A percentile compares a stretch with the other conserved stretches of the same genome.
phyloP scores from a whole-genome alignment of 2,113 vertebrate genomes.

The Mastomys coucha region DNA sequence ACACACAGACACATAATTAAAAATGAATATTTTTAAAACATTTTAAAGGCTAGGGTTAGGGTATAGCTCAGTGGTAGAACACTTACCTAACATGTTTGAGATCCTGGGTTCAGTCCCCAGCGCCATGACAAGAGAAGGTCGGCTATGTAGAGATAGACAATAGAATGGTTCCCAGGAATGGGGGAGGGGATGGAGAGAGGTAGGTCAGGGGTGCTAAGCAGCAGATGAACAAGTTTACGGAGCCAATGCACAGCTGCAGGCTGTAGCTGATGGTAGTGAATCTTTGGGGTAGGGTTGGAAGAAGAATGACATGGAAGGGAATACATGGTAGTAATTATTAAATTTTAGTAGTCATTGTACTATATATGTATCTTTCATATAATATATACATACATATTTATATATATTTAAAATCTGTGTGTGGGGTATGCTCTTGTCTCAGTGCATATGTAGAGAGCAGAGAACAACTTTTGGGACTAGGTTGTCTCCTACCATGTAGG shows the following conservation, averaged over 20 bases:
- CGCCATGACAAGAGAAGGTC: neutral
- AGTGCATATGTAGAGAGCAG: neutral
- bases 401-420: neutral
- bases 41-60: neutral
- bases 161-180: neutral
- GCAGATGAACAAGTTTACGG: neutral
- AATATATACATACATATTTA: no score
- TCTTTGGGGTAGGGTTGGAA: no score
- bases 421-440: neutral
- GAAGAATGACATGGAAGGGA: no score
- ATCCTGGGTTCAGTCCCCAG: neutral
- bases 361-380: neutral
- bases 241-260: neutral
- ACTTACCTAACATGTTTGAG: neutral
- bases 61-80: neutral
- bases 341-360: no score
- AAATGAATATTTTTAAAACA: neutral
- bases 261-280: neutral
- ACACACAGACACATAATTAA: no score
- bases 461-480: neutral
- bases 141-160: neutral
- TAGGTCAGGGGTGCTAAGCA: no score
- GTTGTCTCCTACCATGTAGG: neutral
- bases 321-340: neutral
- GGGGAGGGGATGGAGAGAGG: neutral